phyloP scores from a whole-genome alignment of 2,797 vertebrate species.

The Babyrousa celebensis region DNA sequence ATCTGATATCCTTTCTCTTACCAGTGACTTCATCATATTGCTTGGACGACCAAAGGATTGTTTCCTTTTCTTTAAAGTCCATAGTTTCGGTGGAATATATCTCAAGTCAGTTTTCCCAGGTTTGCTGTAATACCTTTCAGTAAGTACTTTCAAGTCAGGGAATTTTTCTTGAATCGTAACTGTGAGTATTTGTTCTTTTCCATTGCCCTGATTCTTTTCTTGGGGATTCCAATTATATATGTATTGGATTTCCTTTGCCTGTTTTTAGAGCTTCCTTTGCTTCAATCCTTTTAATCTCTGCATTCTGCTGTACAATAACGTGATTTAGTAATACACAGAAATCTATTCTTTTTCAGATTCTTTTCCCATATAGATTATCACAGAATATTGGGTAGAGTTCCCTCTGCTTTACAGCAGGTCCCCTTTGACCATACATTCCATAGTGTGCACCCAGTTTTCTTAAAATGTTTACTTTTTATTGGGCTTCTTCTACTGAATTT shows the following conservation, averaged over 20 bases:
- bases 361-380: too few relatives aligned
- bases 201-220: background rate
- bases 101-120: background rate
- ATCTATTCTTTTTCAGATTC: too few relatives aligned
- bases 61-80: background rate
- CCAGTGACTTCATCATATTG: conserved; percentile 34
- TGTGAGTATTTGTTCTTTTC: background rate
- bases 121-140: background rate
- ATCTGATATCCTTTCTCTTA: background rate
- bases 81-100: background rate
- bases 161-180: background rate
- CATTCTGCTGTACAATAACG: background rate
- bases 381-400: too few relatives aligned
- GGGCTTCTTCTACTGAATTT: background rate
- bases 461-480: background rate
- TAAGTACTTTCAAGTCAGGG: background rate
- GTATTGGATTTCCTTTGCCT: background rate
- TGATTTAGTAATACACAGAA: too few relatives aligned
- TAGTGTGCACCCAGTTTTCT: background rate
- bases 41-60: background rate
- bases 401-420: too few relatives aligned
- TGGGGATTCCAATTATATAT: background rate
- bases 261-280: background rate
- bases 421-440: too few relatives aligned
- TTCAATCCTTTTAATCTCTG: background rate